Evolutionary conservation across 1,140 invertebrate genomes (phyloP).

Genomic region (Lepidurus apus): DNA sequence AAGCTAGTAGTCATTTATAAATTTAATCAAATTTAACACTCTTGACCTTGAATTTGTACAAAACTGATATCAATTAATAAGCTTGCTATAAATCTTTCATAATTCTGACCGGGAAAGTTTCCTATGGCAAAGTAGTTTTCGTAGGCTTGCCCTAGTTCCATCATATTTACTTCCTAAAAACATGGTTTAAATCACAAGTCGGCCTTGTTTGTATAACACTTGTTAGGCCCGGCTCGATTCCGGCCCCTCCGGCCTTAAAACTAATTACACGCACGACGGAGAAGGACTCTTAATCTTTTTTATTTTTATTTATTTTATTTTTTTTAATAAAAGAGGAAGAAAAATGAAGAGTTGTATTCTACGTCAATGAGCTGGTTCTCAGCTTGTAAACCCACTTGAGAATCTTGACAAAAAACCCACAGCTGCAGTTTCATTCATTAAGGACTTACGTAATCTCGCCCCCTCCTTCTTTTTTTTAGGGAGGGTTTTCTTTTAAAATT

Average conservation of each 20-base stretch:
- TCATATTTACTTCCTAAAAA: neutral
- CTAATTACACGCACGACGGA: neutral
- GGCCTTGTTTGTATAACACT: conserved; percentile 1
- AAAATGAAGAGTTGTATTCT: neutral
- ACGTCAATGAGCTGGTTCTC: neutral
- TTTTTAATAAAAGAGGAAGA: neutral
- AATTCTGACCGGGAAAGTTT: too few relatives aligned
- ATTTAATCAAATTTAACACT: too few relatives aligned
- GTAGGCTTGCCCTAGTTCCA: neutral
- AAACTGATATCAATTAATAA: too few relatives aligned
- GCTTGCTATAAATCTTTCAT: too few relatives aligned
- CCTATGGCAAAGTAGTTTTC: too few relatives aligned
- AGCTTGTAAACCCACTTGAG: neutral
- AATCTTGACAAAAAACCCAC: neutral
- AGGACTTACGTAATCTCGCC: conserved; percentile 12
- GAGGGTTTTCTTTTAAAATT: neutral
- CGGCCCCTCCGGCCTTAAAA: neutral
- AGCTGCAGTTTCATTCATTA: conserved; percentile 19
- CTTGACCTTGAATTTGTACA: too few relatives aligned
- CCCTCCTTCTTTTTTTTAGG: neutral
- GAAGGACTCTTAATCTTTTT: neutral
- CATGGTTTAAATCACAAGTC: neutral
- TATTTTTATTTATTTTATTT: neutral
- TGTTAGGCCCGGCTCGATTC: neutral
- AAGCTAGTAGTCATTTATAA: too few relatives aligned